These are phyloP conservation scores for Zosterops japonicus DNA, from an alignment of 2,113 vertebrate genomes.

Conservation along the genomic window DNA sequence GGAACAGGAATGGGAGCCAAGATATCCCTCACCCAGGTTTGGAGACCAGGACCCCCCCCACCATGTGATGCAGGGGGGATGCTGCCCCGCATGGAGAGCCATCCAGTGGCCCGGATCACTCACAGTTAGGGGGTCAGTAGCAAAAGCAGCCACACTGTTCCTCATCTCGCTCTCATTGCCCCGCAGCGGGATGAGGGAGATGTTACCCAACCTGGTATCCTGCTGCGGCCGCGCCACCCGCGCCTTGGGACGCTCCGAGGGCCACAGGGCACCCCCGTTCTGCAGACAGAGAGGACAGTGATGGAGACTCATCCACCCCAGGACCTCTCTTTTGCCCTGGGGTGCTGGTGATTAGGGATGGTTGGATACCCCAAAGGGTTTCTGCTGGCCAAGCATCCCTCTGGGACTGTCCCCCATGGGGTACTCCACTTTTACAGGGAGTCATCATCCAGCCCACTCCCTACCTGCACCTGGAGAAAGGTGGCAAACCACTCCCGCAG, in stretches of 20 bases:
- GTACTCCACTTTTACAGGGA: background rate
- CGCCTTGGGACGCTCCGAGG: constrained; percentile 74
- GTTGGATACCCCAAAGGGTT: background rate
- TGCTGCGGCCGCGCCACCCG: constrained; percentile 65
- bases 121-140: constrained; percentile 86
- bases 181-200: constrained; percentile 91
- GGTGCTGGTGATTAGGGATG: background rate
- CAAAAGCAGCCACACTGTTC: constrained; percentile 90
- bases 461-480: constrained; percentile 89
- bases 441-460: background rate
- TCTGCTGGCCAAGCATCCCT: background rate
- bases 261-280: constrained; percentile 86
- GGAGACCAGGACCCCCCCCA: background rate
- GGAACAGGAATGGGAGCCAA: background rate
- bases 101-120: constrained; percentile 55
- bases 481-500: constrained; percentile 91
- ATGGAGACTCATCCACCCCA: background rate
- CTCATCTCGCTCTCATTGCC: constrained; percentile 94
- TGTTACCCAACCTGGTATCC: constrained; percentile 85
- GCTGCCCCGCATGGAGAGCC: background rate
- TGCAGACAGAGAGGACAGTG: background rate
- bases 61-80: background rate
- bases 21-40: background rate
- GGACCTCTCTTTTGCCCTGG: background rate
- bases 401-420: background rate